Evolutionary conservation across 2,888 invertebrate genomes (phyloP), one percentile per base, ranked within the genome.

Genomic region (Drosophila aldrichi): DNA sequence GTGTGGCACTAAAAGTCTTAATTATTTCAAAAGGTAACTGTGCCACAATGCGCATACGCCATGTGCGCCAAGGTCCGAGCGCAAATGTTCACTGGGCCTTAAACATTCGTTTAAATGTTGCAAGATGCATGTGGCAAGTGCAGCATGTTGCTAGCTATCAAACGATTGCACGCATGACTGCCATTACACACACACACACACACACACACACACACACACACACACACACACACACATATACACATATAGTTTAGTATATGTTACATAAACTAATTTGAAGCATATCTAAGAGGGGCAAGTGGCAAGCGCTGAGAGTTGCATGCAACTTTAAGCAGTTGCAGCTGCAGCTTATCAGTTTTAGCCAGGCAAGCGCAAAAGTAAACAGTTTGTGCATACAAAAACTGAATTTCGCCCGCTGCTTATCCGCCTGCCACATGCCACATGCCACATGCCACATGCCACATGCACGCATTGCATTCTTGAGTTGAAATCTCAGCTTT

Each of bases 151-250:
- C 43, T 18, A 64, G 70, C 60, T 87, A 78, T 86, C 84, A 70
- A 86, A 71, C 75, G 75, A 75, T 66, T 81, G 87, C 84, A 82
- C 84, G 87, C 87, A 75, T 87, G 78, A 49, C 69, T 70, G 87
- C 43, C 56, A 32, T 70, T 12, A 25, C 52, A 63, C 77, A 77
- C 61, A 49, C 29, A 32, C 25, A 16, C 22, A 16, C 16, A 16
- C 6, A 29, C 29, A 48, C 10, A 48, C n/a, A n/a, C 32, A n/a
- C 16, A 29, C n/a, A n/a, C n/a, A n/a, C n/a, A n/a, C n/a, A n/a
- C n/a, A n/a, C n/a, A n/a, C n/a, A n/a, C n/a, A n/a, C n/a, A n/a
- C n/a, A n/a, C n/a, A n/a, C n/a, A n/a, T n/a, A n/a, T n/a, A n/a
- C 5, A 9, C 3, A 29, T 7, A 12, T 29, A 48, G 25, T 49